phyloP scores from a whole-genome alignment of 2,113 vertebrate genomes.

The Periophthalmus modestus region DNA sequence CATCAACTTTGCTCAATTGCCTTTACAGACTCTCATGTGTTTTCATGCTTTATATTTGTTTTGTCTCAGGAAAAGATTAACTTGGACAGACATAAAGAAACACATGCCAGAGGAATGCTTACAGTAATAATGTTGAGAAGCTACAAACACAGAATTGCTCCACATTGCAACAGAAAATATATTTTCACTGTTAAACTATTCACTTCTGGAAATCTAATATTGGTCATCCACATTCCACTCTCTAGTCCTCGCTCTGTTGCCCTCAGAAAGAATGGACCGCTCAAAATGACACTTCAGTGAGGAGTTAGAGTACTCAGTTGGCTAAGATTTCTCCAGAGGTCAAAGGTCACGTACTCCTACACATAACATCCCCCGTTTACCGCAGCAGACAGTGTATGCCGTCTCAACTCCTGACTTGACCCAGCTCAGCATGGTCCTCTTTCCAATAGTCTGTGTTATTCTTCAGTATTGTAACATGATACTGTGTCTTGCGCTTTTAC shows the following conservation, averaged over 20 bases:
- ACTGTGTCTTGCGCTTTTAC: slow-evolving; percentile 20
- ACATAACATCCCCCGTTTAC: slow-evolving; percentile 24
- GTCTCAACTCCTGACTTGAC: slow-evolving; percentile 70
- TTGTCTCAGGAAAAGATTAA: background rate
- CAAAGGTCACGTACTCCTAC: slow-evolving; percentile 58
- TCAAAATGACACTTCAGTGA: slow-evolving; percentile 27
- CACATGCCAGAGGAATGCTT: slow-evolving; percentile 10
- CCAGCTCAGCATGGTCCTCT: slow-evolving; percentile 20
- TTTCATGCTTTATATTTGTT: background rate
- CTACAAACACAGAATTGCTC: background rate
- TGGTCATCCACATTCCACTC: background rate
- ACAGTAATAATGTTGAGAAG: slow-evolving; percentile 21
- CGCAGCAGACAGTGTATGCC: slow-evolving; percentile 41
- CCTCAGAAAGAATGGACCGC: slow-evolving; percentile 55
- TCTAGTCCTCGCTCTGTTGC: slow-evolving; percentile 20
- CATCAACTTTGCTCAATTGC: background rate
- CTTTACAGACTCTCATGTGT: background rate
- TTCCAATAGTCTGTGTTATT: background rate
- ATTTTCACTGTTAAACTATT: slow-evolving; percentile 13
- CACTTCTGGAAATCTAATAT: slow-evolving; percentile 19
- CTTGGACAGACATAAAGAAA: background rate
- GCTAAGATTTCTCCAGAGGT: slow-evolving; percentile 31
- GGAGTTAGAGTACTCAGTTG: slow-evolving; percentile 36
- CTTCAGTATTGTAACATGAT: slow-evolving; percentile 25
- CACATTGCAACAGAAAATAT: slow-evolving; percentile 20